Conservation (phyloP, 1,140 invertebrate genomes). For the Contarinia nasturtii region DNA sequence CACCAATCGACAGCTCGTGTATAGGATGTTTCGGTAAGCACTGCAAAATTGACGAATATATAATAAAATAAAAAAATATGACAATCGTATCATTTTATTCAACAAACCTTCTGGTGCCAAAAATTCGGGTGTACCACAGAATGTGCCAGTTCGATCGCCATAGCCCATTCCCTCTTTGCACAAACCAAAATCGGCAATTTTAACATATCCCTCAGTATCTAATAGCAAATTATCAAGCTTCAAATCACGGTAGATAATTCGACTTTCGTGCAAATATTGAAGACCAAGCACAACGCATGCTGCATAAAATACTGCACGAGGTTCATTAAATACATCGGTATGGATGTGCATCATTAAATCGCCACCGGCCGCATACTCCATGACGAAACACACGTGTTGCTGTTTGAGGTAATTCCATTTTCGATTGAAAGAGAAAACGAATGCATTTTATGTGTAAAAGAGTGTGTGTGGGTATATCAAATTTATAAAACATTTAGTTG, state of each 20-base stretch:
- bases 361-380: constrained; percentile 98
- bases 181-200: constrained; percentile 97
- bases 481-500: no score
- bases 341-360: constrained; percentile 99
- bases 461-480: no score
- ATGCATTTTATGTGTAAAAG: no score
- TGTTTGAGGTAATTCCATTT: no score
- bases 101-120: constrained; percentile 84
- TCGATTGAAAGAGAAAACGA: no score
- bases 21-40: constrained; percentile 90
- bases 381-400: constrained; percentile 96
- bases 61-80: no score
- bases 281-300: constrained; percentile 96
- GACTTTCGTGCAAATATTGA: constrained; percentile 98
- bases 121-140: constrained; percentile 99
- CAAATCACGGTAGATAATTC: constrained; percentile 98
- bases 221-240: constrained; percentile 96
- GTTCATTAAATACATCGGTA: constrained; percentile 94
- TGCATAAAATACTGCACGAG: constrained; percentile 94
- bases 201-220: constrained; percentile 93
- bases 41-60: no score
- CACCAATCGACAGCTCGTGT: constrained; percentile 99
- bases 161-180: constrained; percentile 99
- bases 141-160: constrained; percentile 91
- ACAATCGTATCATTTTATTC: no score